Evolutionary conservation across 2,888 invertebrate genomes (phyloP).

Genomic region (Cotesia congregata): DNA sequence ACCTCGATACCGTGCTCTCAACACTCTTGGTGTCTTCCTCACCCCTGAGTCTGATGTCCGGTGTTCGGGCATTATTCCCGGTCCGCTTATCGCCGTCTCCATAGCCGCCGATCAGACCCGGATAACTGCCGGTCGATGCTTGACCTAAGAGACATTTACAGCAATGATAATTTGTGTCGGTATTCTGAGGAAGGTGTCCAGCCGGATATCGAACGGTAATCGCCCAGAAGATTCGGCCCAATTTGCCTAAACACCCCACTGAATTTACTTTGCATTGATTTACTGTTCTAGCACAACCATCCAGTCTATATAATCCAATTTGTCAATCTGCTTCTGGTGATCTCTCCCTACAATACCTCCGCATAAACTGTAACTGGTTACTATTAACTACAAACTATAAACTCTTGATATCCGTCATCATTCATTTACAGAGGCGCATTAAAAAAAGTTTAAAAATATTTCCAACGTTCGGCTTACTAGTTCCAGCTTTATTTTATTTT

Average conservation of each 20-base stretch:
- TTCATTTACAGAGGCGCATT: not conserved
- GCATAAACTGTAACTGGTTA: too few species aligned
- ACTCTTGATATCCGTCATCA: not conserved
- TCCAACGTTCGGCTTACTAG: not conserved
- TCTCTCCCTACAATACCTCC: not conserved
- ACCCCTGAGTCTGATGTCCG: conserved; percentile 20
- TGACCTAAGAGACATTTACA: conserved; percentile 24
- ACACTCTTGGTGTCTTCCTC: conserved; percentile 66
- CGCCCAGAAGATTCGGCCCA: conserved; percentile 13
- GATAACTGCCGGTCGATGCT: conserved; percentile 24
- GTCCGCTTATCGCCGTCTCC: conserved; percentile 24
- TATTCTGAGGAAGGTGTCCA: not conserved
- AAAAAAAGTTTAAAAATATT: not conserved
- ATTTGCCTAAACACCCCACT: conserved; percentile 27
- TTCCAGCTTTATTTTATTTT: not conserved
- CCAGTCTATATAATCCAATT: not conserved
- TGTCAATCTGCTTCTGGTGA: not conserved
- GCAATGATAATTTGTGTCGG: not conserved
- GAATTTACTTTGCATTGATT: conserved; percentile 18
- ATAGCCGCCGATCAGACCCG: conserved; percentile 21
- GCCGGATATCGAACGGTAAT: conserved; percentile 30
- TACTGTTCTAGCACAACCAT: not conserved
- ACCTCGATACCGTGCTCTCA: conserved; percentile 62
- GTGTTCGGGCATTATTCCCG: conserved; percentile 17
- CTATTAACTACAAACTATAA: too few species aligned